A percentile compares a stretch with the other conserved stretches of the same genome.
Evolutionary conservation across 2,888 invertebrate species (phyloP).

Genomic region (Orthonevra nobilis): DNA sequence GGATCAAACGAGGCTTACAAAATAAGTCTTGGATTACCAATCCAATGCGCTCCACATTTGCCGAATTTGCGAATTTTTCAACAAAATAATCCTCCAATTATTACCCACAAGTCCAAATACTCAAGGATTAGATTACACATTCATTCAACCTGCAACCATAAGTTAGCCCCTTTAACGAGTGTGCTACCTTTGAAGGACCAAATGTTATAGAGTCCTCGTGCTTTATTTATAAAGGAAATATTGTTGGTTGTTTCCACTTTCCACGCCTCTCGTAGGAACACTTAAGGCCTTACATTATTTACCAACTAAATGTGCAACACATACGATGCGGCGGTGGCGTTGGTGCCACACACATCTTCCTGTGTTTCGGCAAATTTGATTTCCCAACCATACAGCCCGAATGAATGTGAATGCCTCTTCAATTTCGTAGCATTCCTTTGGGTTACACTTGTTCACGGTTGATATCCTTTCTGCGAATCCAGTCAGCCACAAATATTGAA

Average conservation of each 20-base stretch:
- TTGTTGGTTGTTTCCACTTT: constrained; percentile 34
- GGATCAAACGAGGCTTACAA: too few relatives aligned
- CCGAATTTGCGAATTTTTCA: too few relatives aligned
- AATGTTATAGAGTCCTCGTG: background rate
- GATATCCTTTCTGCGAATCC: constrained; percentile 54
- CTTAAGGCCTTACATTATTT: constrained; percentile 31
- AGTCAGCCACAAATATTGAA: constrained; percentile 58
- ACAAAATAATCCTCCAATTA: too few relatives aligned
- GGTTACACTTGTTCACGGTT: constrained; percentile 24
- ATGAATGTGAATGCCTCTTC: constrained; percentile 35
- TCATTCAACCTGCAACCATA: too few relatives aligned
- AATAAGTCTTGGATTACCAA: too few relatives aligned
- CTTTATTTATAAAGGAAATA: constrained; percentile 46
- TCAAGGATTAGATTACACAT: too few relatives aligned
- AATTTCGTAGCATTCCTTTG: constrained; percentile 46
- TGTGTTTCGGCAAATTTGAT: constrained; percentile 40
- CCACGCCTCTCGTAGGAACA: constrained; percentile 8
- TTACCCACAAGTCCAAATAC: too few relatives aligned
- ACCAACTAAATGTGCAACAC: constrained; percentile 61
- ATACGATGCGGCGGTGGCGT: too few relatives aligned
- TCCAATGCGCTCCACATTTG: too few relatives aligned
- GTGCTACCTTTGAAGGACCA: too few relatives aligned
- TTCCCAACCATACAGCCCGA: constrained; percentile 26
- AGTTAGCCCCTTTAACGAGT: too few relatives aligned
- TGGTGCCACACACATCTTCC: background rate